Percentiles rank a stretch among this genome's conserved stretches.
Conservation (phyloP, 2,888 invertebrate species). For the Tribolium freemani region DNA sequence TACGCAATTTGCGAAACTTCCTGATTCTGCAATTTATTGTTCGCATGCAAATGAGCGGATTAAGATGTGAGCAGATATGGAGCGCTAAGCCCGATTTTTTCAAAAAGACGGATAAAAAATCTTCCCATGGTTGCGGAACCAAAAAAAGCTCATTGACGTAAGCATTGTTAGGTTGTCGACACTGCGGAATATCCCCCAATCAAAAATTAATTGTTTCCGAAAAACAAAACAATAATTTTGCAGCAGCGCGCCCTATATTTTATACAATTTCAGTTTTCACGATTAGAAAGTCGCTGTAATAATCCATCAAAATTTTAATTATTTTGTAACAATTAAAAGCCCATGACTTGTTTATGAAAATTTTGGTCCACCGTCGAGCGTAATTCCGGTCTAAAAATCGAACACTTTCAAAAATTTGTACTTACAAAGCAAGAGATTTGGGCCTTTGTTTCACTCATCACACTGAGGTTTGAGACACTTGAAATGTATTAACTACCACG, state of each 20-base stretch:
- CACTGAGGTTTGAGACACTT: neutral
- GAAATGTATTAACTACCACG: slow-evolving; percentile 4
- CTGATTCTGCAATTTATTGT: slow-evolving; percentile 21
- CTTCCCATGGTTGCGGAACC: slow-evolving; percentile 31
- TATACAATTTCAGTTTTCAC: neutral
- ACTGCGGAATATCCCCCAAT: slow-evolving; percentile 9
- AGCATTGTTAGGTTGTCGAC: slow-evolving; percentile 28
- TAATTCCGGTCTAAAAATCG: neutral
- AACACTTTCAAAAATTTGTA: slow-evolving; percentile 8
- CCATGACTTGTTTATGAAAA: too few species aligned
- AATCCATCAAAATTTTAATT: too few species aligned
- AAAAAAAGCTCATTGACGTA: slow-evolving; percentile 15
- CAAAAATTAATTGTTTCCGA: neutral
- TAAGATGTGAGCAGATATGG: neutral
- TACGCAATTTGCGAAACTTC: slow-evolving; percentile 10
- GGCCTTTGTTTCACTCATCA: slow-evolving; percentile 27
- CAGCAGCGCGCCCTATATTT: neutral
- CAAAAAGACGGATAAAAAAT: neutral
- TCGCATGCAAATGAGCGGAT: neutral
- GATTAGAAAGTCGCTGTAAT: neutral
- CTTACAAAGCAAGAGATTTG: slow-evolving; percentile 15
- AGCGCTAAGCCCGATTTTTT: neutral
- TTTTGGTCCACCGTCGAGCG: neutral
- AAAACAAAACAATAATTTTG: neutral
- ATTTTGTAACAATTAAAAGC: too few species aligned